A percentile compares a stretch with the other conserved stretches of the same genome.
These are phyloP conservation scores for Chrysoperla carnea DNA, from an alignment of 1,140 invertebrate genomes.

Conservation along the genomic window DNA sequence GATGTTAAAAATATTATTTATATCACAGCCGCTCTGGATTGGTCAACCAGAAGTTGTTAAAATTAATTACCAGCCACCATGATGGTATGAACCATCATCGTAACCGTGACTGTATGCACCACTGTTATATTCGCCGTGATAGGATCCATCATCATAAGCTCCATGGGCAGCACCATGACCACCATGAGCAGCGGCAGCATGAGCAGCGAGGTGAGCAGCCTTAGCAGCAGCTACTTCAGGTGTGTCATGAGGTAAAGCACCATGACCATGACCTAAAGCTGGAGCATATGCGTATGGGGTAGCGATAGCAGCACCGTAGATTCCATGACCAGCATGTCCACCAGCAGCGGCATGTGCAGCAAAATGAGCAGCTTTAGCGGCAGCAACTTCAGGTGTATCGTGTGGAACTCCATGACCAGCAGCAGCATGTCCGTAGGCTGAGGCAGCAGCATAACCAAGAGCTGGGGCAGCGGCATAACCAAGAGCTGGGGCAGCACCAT, in stretches of 20 bases:
- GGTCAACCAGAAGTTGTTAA: too few species aligned
- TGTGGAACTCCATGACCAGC: constrained; percentile 4
- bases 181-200: constrained; percentile 3
- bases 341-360: constrained; percentile 17
- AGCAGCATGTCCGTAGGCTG: constrained; percentile 18
- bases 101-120: too few species aligned
- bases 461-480: constrained; percentile 14
- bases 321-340: constrained; percentile 5
- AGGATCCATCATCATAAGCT: constrained; percentile 2
- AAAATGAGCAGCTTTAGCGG: constrained; percentile 19
- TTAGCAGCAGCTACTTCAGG: constrained; percentile 15
- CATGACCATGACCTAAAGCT: constrained; percentile 2
- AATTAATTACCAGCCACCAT: too few species aligned
- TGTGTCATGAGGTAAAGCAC: constrained; percentile 1
- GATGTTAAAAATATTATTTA: too few species aligned
- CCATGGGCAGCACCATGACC: constrained; percentile 3
- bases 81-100: too few species aligned
- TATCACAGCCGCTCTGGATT: too few species aligned
- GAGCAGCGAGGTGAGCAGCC: constrained; percentile 17
- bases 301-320: background rate
- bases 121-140: background rate
- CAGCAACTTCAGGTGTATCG: constrained; percentile 27
- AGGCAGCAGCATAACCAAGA: constrained; percentile 7
- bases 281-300: constrained; percentile 1
- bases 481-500: constrained; percentile 6